Conservation (phyloP, 2,113 vertebrate species). For the Capreolus pygargus region DNA sequence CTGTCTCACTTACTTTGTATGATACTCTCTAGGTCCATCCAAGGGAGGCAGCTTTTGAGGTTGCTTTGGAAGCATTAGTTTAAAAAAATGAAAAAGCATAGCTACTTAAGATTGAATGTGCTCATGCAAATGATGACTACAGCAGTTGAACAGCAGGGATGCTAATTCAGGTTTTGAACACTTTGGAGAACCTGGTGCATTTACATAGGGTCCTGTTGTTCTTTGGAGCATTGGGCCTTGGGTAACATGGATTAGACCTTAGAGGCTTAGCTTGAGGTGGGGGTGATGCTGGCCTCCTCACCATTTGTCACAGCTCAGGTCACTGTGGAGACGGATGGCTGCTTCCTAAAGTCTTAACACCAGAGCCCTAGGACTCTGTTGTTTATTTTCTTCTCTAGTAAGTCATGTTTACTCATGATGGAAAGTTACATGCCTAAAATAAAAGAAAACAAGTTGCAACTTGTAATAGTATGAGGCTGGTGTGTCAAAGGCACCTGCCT, state of each 20-base stretch:
- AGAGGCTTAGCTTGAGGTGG: not conserved
- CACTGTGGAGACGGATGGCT: not conserved
- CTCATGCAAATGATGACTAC: not conserved
- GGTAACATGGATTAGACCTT: not conserved
- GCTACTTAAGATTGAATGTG: not conserved
- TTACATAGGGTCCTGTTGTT: not conserved
- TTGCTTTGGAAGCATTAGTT: not conserved
- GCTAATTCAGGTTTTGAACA: not conserved
- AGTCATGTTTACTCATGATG: not conserved
- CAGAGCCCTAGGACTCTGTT: not conserved
- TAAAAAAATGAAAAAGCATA: not conserved
- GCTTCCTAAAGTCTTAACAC: not conserved
- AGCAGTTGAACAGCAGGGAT: not conserved
- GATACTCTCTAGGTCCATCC: not conserved
- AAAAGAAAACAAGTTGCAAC: constrained; percentile 50
- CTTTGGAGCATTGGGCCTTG: not conserved
- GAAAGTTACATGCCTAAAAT: constrained; percentile 40
- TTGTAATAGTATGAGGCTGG: not conserved
- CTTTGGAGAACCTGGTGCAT: not conserved
- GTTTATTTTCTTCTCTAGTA: not conserved
- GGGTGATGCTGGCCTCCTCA: not conserved
- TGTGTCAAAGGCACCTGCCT: constrained; percentile 25
- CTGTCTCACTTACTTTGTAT: not conserved
- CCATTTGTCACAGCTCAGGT: not conserved
- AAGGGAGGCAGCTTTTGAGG: not conserved